These are phyloP conservation scores for Gymnopithys bicolor DNA, from an alignment of 2,797 vertebrate species.

Conservation along the genomic window DNA sequence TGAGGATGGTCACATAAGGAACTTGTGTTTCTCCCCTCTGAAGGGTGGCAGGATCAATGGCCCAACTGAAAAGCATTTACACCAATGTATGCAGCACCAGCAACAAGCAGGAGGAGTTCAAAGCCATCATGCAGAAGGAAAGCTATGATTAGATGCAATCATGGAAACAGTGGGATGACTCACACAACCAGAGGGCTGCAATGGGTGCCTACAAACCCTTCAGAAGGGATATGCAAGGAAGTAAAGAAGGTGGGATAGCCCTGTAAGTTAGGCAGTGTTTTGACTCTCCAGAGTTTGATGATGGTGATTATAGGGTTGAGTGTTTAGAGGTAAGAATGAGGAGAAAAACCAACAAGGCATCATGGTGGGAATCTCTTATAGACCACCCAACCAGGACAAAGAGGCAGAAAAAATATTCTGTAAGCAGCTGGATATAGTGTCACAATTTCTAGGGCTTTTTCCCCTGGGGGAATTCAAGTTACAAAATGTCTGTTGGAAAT, in stretches of 20 bases:
- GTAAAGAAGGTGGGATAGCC: background rate
- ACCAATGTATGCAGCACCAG: accelerated
- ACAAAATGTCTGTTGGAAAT: background rate
- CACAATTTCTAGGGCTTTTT: background rate
- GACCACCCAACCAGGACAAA: background rate
- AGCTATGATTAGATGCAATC: background rate
- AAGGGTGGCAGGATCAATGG: background rate
- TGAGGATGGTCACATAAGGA: background rate
- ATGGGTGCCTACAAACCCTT: background rate
- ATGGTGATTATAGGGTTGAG: background rate
- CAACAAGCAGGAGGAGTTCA: background rate
- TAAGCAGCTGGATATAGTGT: background rate
- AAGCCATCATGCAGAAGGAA: background rate
- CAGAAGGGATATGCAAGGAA: background rate
- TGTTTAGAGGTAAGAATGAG: background rate
- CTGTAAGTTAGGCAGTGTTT: accelerated
- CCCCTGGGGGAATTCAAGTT: background rate
- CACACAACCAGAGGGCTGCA: background rate
- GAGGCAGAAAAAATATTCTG: background rate
- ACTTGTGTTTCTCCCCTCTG: background rate
- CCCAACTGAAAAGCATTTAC: background rate
- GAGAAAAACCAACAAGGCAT: background rate
- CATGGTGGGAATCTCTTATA: accelerated
- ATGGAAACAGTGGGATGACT: background rate
- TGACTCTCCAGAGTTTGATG: background rate